phyloP scores from a whole-genome alignment of 2,888 invertebrate species.

The Leptinotarsa peninsularis region DNA sequence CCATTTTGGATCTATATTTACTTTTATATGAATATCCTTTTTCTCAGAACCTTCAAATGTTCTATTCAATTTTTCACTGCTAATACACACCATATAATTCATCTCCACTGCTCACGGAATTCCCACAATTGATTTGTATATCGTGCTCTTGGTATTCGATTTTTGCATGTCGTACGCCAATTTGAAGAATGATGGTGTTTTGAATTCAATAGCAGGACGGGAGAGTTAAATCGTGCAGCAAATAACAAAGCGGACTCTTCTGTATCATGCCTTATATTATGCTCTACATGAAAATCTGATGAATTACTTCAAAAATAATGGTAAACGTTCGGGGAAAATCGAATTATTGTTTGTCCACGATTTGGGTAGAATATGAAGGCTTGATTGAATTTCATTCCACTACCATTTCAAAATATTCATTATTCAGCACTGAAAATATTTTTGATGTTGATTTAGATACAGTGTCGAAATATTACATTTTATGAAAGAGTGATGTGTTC shows the following conservation, averaged over 20 bases:
- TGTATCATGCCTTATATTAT: constrained; percentile 31
- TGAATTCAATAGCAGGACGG: constrained; percentile 22
- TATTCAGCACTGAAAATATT: too few relatives aligned
- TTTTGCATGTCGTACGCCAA: neutral
- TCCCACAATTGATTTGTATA: neutral
- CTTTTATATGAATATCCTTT: too few relatives aligned
- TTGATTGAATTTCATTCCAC: too few relatives aligned
- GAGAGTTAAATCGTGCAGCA: constrained; percentile 37
- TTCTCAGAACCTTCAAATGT: too few relatives aligned
- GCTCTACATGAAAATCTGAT: constrained; percentile 35
- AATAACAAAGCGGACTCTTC: constrained; percentile 35
- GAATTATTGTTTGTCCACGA: too few relatives aligned
- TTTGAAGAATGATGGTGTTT: constrained; percentile 8
- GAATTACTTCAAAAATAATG: constrained; percentile 34
- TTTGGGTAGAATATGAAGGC: too few relatives aligned
- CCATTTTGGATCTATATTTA: too few relatives aligned
- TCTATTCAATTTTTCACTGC: too few relatives aligned
- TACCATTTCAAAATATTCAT: too few relatives aligned
- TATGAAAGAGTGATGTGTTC: too few relatives aligned
- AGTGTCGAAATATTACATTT: too few relatives aligned
- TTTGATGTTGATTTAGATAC: too few relatives aligned
- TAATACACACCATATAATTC: neutral
- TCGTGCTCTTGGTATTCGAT: neutral
- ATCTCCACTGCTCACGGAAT: neutral
- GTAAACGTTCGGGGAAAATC: constrained; percentile 14